phyloP scores from a whole-genome alignment of 2,113 vertebrate species.

The Ageneiosus marmoratus region DNA sequence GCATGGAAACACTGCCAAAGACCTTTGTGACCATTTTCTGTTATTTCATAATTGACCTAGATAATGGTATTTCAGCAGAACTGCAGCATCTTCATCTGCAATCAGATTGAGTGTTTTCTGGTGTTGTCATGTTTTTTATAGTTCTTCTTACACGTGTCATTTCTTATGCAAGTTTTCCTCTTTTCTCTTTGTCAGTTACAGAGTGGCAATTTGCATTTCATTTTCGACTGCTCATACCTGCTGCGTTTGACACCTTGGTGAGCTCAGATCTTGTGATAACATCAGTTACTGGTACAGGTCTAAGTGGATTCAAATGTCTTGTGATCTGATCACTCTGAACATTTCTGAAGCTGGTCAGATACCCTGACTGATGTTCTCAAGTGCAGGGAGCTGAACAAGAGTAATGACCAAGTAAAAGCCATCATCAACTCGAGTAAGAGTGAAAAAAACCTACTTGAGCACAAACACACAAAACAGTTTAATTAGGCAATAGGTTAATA shows the following conservation, averaged over 20 bases:
- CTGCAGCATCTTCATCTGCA: not conserved
- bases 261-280: no score
- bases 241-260: not conserved
- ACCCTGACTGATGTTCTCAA: not conserved
- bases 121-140: not conserved
- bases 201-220: not conserved
- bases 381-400: not conserved
- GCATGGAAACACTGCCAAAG: not conserved
- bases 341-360: not conserved
- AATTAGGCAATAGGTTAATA: not conserved
- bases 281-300: not conserved
- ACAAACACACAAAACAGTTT: not conserved
- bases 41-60: constrained; percentile 13
- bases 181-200: not conserved
- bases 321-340: not conserved
- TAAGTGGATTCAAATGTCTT: not conserved
- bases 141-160: not conserved
- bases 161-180: not conserved
- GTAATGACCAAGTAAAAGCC: not conserved
- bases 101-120: no score
- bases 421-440: not conserved
- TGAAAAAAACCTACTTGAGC: not conserved
- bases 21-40: constrained; percentile 19
- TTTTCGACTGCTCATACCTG: not conserved
- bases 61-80: not conserved